Percentiles rank a stretch among this genome's conserved stretches.
Evolutionary conservation across 1,140 invertebrate genomes (phyloP).

Genomic region (Dufourea novaeangliae): DNA sequence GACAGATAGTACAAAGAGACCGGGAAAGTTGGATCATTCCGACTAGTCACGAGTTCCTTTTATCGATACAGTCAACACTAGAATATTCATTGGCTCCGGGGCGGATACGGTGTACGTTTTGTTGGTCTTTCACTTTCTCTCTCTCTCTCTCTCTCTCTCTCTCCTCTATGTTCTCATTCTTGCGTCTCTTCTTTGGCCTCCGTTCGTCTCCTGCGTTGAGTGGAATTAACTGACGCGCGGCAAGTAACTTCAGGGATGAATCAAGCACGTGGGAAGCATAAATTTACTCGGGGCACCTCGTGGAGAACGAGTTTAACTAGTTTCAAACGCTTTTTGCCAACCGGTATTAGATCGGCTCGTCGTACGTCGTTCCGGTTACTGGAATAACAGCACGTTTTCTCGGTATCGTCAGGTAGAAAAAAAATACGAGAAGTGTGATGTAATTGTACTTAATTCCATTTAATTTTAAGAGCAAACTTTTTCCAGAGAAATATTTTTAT

Average conservation of each 20-base stretch:
- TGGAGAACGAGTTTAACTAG: constrained; percentile 61
- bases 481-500: too few relatives aligned
- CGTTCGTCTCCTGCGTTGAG: constrained; percentile 43
- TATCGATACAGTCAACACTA: constrained; percentile 34
- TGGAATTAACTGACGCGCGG: constrained; percentile 63
- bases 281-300: constrained; percentile 57
- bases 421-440: too few relatives aligned
- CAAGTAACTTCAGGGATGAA: constrained; percentile 65
- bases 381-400: neutral
- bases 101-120: constrained; percentile 3
- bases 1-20: constrained; percentile 37
- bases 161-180: neutral
- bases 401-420: neutral
- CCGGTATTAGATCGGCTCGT: constrained; percentile 39
- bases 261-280: constrained; percentile 65
- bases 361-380: neutral
- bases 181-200: constrained; percentile 3
- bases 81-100: constrained; percentile 45
- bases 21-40: constrained; percentile 23
- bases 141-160: constrained; percentile 13
- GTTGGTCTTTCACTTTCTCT: neutral
- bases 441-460: too few relatives aligned
- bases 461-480: too few relatives aligned
- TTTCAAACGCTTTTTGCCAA: constrained; percentile 61
- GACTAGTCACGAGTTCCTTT: constrained; percentile 58